These are phyloP conservation scores for Sturnus vulgaris DNA, from an alignment of 2,113 vertebrate species.

Conservation along the genomic window DNA sequence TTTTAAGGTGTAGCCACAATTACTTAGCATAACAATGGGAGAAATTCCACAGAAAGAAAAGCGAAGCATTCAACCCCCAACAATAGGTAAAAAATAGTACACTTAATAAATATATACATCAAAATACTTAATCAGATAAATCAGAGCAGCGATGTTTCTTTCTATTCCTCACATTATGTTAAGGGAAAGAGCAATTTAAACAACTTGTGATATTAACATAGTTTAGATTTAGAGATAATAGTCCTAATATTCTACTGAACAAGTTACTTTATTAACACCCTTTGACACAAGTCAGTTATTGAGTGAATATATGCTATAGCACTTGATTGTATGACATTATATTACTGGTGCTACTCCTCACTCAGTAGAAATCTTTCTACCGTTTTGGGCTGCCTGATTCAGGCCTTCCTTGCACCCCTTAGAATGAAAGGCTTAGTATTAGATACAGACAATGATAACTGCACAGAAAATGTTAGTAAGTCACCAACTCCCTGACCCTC, in stretches of 20 bases:
- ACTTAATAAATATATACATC: neutral
- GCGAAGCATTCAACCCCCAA: no score
- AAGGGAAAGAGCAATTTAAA: neutral
- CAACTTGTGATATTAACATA: neutral
- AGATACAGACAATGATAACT: neutral
- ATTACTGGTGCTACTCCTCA: neutral
- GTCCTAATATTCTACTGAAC: neutral
- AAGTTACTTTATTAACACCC: neutral
- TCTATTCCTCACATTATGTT: neutral
- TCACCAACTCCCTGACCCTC: neutral
- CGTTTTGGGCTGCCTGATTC: neutral
- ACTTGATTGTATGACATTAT: neutral
- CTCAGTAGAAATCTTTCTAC: neutral
- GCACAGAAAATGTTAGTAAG: neutral
- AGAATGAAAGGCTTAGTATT: neutral
- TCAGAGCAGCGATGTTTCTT: neutral
- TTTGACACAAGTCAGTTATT: accelerated
- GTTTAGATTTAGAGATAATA: neutral
- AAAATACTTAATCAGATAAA: neutral
- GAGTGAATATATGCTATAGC: neutral
- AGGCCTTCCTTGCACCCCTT: neutral
- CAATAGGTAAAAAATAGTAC: neutral
- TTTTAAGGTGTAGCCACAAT: no score
- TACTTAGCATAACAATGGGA: no score
- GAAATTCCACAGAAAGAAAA: no score